A percentile compares a stretch with the other conserved stretches of the same genome.
Evolutionary conservation across 64 coral and sea anemone genomes (phyloP).

Genomic region (Anthopleura sola): DNA sequence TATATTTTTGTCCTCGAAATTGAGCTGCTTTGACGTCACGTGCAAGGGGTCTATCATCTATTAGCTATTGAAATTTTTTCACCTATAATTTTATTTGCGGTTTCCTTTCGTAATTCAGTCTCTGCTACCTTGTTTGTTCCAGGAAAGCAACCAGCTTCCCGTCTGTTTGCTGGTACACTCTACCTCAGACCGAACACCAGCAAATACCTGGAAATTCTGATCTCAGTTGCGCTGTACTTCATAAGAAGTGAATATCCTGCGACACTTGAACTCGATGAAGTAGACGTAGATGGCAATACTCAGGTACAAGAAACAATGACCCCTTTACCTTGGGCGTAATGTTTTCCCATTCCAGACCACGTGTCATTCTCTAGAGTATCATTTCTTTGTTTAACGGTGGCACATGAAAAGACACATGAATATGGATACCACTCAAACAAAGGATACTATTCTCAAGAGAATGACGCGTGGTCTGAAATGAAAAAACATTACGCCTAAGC

Average conservation of each 20-base stretch:
- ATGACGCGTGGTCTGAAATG: too few species aligned
- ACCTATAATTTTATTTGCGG: too few species aligned
- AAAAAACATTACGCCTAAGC: too few species aligned
- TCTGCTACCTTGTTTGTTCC: not conserved
- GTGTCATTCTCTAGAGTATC: not conserved
- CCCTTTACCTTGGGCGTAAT: not conserved
- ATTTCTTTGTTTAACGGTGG: too few species aligned
- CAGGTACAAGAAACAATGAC: slow-evolving; percentile 32
- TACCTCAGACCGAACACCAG: slow-evolving; percentile 95
- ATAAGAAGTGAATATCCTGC: slow-evolving; percentile 86
- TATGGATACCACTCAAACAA: too few species aligned
- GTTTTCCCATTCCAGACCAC: not conserved
- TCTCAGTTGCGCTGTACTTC: slow-evolving; percentile 89
- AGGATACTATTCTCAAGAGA: too few species aligned
- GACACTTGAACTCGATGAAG: slow-evolving; percentile 33
- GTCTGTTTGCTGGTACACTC: slow-evolving; percentile 73
- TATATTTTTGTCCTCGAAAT: too few species aligned
- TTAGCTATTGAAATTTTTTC: not conserved
- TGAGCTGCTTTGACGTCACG: too few species aligned
- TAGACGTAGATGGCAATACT: slow-evolving; percentile 74
- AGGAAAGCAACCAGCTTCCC: slow-evolving; percentile 7
- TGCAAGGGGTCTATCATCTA: too few species aligned
- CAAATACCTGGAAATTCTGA: slow-evolving; percentile 93
- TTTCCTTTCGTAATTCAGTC: not conserved
- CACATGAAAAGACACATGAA: too few species aligned